Evolutionary conservation across 1,140 invertebrate species (phyloP).

Genomic region (Drosophila setifemur): DNA sequence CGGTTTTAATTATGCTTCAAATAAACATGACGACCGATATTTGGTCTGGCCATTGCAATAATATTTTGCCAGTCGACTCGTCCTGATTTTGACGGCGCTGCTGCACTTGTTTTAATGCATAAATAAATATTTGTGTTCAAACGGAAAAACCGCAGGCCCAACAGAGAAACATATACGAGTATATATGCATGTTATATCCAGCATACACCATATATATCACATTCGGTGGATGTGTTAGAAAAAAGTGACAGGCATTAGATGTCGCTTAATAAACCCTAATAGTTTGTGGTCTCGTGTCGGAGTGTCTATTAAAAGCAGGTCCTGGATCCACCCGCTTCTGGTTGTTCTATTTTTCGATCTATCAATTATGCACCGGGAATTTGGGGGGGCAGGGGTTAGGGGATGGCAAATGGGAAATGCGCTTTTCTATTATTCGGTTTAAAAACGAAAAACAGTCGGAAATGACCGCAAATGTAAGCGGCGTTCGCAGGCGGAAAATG

Average conservation of each 20-base stretch:
- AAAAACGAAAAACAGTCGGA: constrained; percentile 49
- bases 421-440: constrained; percentile 31
- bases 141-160: constrained; percentile 51
- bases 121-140: constrained; percentile 63
- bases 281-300: constrained; percentile 51
- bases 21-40: constrained; percentile 52
- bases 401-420: constrained; percentile 10
- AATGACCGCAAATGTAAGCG: constrained; percentile 53
- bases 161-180: not conserved
- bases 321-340: constrained; percentile 4
- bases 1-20: constrained; percentile 62
- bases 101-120: constrained; percentile 48
- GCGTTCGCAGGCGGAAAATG: constrained; percentile 12
- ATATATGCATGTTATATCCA: not conserved
- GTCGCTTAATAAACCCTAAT: constrained; percentile 74
- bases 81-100: constrained; percentile 35
- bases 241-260: constrained; percentile 61
- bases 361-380: constrained; percentile 66
- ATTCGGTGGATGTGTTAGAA: constrained; percentile 9
- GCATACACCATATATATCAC: too few species aligned
- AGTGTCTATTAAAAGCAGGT: constrained; percentile 44
- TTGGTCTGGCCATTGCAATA: constrained; percentile 29
- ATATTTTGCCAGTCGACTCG: constrained; percentile 25
- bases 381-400: too few species aligned
- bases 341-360: constrained; percentile 46